Evolutionary conservation across 2,888 invertebrate genomes (phyloP), one percentile per base, ranked within the genome.

Genomic region (Zygogramma bicolorata): DNA sequence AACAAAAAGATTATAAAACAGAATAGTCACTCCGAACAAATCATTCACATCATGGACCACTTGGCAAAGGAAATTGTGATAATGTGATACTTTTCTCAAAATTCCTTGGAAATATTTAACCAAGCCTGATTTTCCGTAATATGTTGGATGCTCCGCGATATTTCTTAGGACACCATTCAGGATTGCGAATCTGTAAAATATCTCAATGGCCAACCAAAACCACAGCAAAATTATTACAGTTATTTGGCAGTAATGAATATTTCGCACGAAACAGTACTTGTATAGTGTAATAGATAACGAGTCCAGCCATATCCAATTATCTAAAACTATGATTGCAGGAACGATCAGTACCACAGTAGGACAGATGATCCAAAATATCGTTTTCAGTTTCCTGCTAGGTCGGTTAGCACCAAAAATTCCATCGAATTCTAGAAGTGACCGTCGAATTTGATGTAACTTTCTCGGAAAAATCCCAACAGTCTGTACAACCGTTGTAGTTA

Each of bases 141-240:
- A n/a, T n/a, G n/a, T n/a, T n/a, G n/a, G n/a, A n/a, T n/a, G n/a
- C 5, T 42, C 22, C 1, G 2, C 13, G 31, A 46, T 2, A 49
- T 40, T 27, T 65, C 49, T 10, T 18, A 15, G 4, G 15, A 46
- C 4, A 13, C 18, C 22, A 6, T 70, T 70, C n/a, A 70, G 29
- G 4, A 65, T 38, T 49, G 57, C 20, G 46, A 70, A 70, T 29
- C 70, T 70, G n/a, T 65, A 15, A 13, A 31, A 60, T 7, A 70
- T 60, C 27, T 70, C 70, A 3, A 70, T 31, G 13, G 42, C 65
- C 2, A 70, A 18, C 70, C 65, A 46, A 29, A 70, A 46, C 58
- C 65, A 70, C 7, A 70, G 31, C 15, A 22, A 34, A 10, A 65
- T 18, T 7, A 46, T n/a, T n/a, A 22, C 25, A 29, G 40, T 59